Conservation (phyloP, 2,113 vertebrate species). For the Ammodytes dubius region DNA sequence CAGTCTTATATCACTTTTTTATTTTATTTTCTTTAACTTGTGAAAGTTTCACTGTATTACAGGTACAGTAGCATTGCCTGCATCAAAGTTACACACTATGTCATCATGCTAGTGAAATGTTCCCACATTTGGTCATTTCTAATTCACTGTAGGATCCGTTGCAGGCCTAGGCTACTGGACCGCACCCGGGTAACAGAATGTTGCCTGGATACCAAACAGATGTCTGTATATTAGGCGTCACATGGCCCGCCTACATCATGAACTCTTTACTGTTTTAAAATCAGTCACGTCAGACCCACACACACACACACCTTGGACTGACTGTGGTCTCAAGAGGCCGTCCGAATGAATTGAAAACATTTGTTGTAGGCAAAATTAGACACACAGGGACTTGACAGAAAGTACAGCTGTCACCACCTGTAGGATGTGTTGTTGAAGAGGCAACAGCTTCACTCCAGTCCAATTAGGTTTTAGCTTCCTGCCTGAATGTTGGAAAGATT, state of each 20-base stretch:
- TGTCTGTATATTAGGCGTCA: slow-evolving; percentile 22
- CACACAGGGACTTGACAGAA: slow-evolving; percentile 11
- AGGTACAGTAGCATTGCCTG: slow-evolving; percentile 20
- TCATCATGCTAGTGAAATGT: slow-evolving; percentile 29
- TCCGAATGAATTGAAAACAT: slow-evolving; percentile 44
- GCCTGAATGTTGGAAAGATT: neutral
- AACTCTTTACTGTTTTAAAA: slow-evolving; percentile 47
- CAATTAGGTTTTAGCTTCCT: neutral
- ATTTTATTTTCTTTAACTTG: too few species aligned
- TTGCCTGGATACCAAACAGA: slow-evolving; percentile 73
- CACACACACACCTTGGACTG: slow-evolving; percentile 24
- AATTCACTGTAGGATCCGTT: neutral
- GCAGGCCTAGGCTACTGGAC: neutral
- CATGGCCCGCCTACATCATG: slow-evolving; percentile 13
- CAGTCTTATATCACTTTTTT: slow-evolving; percentile 40
- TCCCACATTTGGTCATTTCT: slow-evolving; percentile 23
- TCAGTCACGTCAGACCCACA: slow-evolving; percentile 25
- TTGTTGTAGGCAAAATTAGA: slow-evolving; percentile 42
- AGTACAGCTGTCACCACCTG: slow-evolving; percentile 24
- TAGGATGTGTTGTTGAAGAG: accelerated
- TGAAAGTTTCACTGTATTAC: neutral
- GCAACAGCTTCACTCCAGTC: neutral
- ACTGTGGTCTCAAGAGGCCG: slow-evolving; percentile 7
- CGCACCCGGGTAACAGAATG: slow-evolving; percentile 38
- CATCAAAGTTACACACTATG: slow-evolving; percentile 7